These are phyloP conservation scores for Patella pellucida DNA, from an alignment of 2,888 invertebrate genomes.

Conservation along the genomic window DNA sequence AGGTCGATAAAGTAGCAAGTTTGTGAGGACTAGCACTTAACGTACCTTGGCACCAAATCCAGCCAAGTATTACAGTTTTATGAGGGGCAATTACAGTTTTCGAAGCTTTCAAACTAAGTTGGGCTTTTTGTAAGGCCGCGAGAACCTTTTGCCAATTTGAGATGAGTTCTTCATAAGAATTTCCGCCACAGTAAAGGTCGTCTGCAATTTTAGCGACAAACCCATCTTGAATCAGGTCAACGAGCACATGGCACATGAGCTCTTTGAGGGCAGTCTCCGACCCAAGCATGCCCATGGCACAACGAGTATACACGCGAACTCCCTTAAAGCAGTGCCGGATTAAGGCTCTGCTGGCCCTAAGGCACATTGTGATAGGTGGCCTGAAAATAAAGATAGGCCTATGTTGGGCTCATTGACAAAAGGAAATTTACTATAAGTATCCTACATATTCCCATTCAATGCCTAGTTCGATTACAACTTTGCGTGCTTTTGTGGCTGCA, in stretches of 20 bases:
- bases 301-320: slow-evolving; percentile 41
- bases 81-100: neutral
- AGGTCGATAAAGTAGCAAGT: neutral
- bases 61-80: neutral
- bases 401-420: too few relatives aligned
- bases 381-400: too few relatives aligned
- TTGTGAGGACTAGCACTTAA: neutral
- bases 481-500: too few relatives aligned
- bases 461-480: too few relatives aligned
- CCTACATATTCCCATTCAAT: too few relatives aligned
- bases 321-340: too few relatives aligned
- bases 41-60: neutral
- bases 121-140: slow-evolving; percentile 15
- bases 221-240: slow-evolving; percentile 28
- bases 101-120: neutral
- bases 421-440: too few relatives aligned
- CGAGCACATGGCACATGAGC: slow-evolving; percentile 29
- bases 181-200: slow-evolving; percentile 29
- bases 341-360: too few relatives aligned
- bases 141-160: slow-evolving; percentile 27
- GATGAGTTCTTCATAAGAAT: slow-evolving; percentile 16
- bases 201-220: slow-evolving; percentile 36
- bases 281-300: slow-evolving; percentile 48
- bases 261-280: slow-evolving; percentile 47
- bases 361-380: too few relatives aligned